phyloP scores from a whole-genome alignment of 2,888 invertebrate species.

The Drosophila austrosaltans region DNA sequence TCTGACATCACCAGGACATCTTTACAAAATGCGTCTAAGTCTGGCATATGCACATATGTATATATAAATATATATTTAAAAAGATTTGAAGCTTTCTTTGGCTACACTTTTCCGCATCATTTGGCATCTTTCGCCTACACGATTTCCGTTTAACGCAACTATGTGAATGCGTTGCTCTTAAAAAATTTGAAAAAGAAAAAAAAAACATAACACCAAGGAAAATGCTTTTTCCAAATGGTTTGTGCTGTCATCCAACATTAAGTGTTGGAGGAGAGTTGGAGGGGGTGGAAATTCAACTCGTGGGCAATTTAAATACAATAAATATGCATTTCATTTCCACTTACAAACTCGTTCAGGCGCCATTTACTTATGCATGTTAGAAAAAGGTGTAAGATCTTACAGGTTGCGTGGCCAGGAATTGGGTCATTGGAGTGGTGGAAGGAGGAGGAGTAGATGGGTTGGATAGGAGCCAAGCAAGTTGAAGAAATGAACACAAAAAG shows the following conservation, averaged over 20 bases:
- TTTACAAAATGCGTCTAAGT: constrained; percentile 46
- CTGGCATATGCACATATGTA: constrained; percentile 30
- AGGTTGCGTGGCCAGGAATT: constrained; percentile 44
- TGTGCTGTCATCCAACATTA: constrained; percentile 41
- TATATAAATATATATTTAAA: not conserved
- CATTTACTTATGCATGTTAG: constrained; percentile 68
- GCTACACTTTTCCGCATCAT: constrained; percentile 59
- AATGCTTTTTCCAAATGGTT: constrained; percentile 61
- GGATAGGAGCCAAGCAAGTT: not conserved
- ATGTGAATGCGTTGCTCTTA: constrained; percentile 53
- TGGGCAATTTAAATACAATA: constrained; percentile 74
- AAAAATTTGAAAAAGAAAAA: constrained; percentile 39
- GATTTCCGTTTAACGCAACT: constrained; percentile 68
- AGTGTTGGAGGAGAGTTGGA: not conserved
- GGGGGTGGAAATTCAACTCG: constrained; percentile 19
- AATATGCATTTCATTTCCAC: constrained; percentile 76
- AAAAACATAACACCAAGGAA: constrained; percentile 49
- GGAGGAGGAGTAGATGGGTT: not conserved
- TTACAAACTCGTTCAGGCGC: constrained; percentile 73
- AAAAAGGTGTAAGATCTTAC: constrained; percentile 69
- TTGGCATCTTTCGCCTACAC: constrained; percentile 46
- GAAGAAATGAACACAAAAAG: constrained; percentile 7
- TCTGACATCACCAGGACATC: constrained; percentile 54
- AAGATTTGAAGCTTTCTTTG: constrained; percentile 34
- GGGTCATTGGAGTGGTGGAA: constrained; percentile 49